phyloP scores from a whole-genome alignment of 2,888 invertebrate genomes.

The Parnassius apollo region DNA sequence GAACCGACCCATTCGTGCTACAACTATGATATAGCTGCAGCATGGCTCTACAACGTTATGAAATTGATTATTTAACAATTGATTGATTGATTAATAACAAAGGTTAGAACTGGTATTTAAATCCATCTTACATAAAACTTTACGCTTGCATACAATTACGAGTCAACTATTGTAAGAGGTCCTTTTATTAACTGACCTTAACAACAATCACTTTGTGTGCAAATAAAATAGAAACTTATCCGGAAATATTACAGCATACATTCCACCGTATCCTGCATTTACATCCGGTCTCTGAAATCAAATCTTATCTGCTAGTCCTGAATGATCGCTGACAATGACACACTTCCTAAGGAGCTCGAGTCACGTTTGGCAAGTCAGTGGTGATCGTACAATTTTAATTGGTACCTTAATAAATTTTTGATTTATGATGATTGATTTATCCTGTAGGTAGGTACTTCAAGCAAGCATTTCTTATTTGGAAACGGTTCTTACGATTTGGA shows the following conservation, averaged over 20 bases:
- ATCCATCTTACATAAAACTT: slow-evolving; percentile 6
- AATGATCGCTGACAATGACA: slow-evolving; percentile 30
- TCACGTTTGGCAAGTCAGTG: slow-evolving; percentile 36
- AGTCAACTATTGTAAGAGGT: slow-evolving; percentile 8
- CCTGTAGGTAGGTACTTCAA: too few relatives aligned
- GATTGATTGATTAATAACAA: too few relatives aligned
- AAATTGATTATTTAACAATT: too few relatives aligned
- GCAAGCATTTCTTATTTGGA: too few relatives aligned
- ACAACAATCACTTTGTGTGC: neutral
- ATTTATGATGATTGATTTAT: too few relatives aligned
- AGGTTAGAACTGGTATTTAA: too few relatives aligned
- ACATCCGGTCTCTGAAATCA: slow-evolving; percentile 27
- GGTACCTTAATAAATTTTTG: neutral
- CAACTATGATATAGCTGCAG: too few relatives aligned
- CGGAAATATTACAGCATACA: slow-evolving; percentile 10
- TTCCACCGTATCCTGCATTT: neutral
- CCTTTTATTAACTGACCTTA: slow-evolving; percentile 22
- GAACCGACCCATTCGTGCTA: too few relatives aligned
- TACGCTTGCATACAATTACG: slow-evolving; percentile 1
- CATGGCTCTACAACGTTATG: too few relatives aligned
- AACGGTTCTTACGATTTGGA: too few relatives aligned
- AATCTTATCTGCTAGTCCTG: slow-evolving; percentile 28
- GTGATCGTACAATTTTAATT: slow-evolving; percentile 24
- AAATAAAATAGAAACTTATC: slow-evolving; percentile 15
- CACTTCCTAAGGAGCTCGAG: slow-evolving; percentile 30